Percentiles rank a stretch among this genome's conserved stretches.
Evolutionary conservation across 1,140 invertebrate species (phyloP).

Genomic region (Popillia japonica): DNA sequence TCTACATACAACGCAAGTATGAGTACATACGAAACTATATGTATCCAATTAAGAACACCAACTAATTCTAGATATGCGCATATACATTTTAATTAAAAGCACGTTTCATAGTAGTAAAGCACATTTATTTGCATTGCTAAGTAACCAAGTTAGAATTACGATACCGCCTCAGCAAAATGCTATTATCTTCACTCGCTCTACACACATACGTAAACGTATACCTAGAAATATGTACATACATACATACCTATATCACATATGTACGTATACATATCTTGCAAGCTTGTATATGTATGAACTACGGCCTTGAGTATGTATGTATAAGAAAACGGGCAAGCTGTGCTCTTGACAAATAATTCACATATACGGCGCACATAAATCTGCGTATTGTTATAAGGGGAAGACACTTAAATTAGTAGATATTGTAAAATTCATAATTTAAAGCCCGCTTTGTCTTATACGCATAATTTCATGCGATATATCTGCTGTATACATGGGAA

Average conservation of each 20-base stretch:
- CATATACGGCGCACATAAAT: slow-evolving; percentile 24
- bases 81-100: neutral
- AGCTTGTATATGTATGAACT: slow-evolving; percentile 26
- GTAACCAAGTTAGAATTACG: slow-evolving; percentile 2
- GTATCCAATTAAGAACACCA: neutral
- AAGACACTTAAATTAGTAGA: slow-evolving; percentile 35
- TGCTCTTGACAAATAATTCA: slow-evolving; percentile 34
- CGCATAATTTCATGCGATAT: neutral
- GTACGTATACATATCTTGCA: slow-evolving; percentile 10
- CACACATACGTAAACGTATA: neutral
- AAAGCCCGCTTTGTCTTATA: slow-evolving; percentile 30
- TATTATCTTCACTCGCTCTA: neutral
- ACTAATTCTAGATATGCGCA: neutral
- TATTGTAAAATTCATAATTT: slow-evolving; percentile 33
- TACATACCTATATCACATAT: neutral
- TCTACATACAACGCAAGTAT: too few relatives aligned
- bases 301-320: slow-evolving; percentile 14
- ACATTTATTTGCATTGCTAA: neutral
- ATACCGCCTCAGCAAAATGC: slow-evolving; percentile 5
- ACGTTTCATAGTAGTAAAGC: neutral
- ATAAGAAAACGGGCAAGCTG: neutral
- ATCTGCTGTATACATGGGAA: neutral
- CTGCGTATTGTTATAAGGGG: slow-evolving; percentile 31
- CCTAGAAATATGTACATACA: neutral
- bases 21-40: neutral